A percentile compares a stretch with the other conserved stretches of the same genome.
phyloP scores from a whole-genome alignment of 2,888 invertebrate genomes.

The Andrena bucephala region DNA sequence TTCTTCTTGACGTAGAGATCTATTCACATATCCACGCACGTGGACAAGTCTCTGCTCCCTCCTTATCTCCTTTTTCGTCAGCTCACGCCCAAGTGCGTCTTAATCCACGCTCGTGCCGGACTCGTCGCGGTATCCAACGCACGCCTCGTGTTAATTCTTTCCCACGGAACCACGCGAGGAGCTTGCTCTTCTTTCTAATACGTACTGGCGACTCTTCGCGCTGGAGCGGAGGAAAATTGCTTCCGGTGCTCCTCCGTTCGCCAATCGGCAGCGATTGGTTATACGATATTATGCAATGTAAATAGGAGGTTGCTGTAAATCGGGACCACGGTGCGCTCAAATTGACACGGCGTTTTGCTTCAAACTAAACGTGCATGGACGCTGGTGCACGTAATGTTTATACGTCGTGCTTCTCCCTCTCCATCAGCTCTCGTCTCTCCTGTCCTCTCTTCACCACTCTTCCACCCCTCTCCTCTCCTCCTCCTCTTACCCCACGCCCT shows the following conservation, averaged over 20 bases:
- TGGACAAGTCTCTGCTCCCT: not conserved
- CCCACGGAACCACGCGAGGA: no score
- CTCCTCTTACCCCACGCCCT: conserved; percentile 19
- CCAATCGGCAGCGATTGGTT: not conserved
- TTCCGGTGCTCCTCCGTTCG: conserved; percentile 11
- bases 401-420: conserved; percentile 64
- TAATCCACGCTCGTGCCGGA: no score
- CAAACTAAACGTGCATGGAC: conserved; percentile 74
- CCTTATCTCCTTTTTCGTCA: not conserved
- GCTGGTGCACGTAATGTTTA: conserved; percentile 76
- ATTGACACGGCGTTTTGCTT: conserved; percentile 68
- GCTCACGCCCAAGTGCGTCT: not conserved
- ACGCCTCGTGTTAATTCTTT: no score
- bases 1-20: not conserved
- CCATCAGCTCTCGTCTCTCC: conserved; percentile 39
- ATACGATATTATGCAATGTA: not conserved
- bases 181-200: no score
- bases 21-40: conserved; percentile 13
- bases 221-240: not conserved
- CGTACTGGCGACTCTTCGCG: not conserved
- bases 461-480: not conserved
- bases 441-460: conserved; percentile 35
- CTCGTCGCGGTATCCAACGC: not conserved
- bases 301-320: not conserved
- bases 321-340: conserved; percentile 24